A percentile compares a stretch with the other conserved stretches of the same genome.
Conservation (phyloP, 2,113 vertebrate species). For the Gallinago jamesoni region DNA sequence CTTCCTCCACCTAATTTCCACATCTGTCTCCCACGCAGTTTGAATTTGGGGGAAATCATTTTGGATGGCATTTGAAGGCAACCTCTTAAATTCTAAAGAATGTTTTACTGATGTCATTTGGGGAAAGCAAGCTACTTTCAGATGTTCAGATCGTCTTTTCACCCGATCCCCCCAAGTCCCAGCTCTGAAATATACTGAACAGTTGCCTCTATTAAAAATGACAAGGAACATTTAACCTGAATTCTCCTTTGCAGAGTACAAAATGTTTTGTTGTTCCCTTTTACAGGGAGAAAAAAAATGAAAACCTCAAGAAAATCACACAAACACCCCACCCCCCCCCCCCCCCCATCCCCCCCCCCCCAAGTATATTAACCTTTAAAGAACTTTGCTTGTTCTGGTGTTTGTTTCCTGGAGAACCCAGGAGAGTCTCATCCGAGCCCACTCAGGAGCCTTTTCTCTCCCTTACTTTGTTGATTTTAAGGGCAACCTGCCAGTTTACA, state of each 20-base stretch:
- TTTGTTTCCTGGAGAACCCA: slow-evolving; percentile 2
- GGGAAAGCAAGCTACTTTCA: slow-evolving; percentile 29
- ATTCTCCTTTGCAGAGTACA: slow-evolving; percentile 13
- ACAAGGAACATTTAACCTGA: slow-evolving; percentile 45
- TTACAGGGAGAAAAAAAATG: not conserved
- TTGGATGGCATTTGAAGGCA: slow-evolving; percentile 1
- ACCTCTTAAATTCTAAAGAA: not conserved
- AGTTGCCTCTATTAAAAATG: slow-evolving; percentile 45
- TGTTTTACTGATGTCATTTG: not conserved
- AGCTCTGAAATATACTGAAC: slow-evolving; percentile 65
- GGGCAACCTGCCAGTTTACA: not conserved
- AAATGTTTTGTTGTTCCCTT: slow-evolving; percentile 2
- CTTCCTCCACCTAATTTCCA: not conserved
- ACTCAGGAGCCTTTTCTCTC: not conserved
- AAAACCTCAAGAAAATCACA: not conserved
- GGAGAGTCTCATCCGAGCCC: not conserved
- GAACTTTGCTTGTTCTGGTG: not conserved
- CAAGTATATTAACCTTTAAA: slow-evolving; percentile 9
- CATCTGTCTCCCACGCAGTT: not conserved
- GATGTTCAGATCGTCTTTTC: slow-evolving; percentile 26
- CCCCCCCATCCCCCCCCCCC: not conserved
- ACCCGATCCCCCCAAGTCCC: slow-evolving; percentile 57
- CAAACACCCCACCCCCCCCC: not conserved
- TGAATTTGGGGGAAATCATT: not conserved
- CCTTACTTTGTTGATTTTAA: not conserved